phyloP scores from a whole-genome alignment of 1,140 invertebrate genomes.

The Aphaenogaster rudis region DNA sequence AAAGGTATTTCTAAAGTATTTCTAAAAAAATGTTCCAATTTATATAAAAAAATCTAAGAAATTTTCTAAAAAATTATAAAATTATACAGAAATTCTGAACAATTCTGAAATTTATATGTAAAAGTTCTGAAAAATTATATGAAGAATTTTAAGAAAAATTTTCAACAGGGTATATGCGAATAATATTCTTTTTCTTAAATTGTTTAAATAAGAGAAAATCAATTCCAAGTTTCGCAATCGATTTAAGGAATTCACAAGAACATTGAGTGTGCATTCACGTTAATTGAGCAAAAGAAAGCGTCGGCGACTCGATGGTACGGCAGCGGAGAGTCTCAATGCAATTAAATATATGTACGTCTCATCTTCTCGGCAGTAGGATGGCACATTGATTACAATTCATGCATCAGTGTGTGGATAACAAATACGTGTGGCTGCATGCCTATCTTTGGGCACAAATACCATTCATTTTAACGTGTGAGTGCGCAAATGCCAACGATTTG shows the following conservation, averaged over 20 bases:
- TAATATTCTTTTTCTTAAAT: not conserved
- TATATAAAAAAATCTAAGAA: no score
- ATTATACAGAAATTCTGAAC: no score
- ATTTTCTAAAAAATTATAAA: no score
- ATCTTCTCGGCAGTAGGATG: constrained; percentile 27
- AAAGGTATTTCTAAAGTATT: no score
- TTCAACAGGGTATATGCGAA: not conserved
- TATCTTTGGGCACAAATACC: constrained; percentile 16
- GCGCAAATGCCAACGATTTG: constrained; percentile 16
- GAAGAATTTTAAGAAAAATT: no score
- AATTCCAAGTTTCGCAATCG: not conserved
- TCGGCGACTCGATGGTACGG: not conserved
- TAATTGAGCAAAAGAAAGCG: constrained; percentile 48
- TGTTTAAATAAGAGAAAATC: not conserved
- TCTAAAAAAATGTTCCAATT: no score
- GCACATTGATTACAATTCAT: constrained; percentile 19
- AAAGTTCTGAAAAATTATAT: no score
- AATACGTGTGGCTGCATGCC: constrained; percentile 7
- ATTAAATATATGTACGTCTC: constrained; percentile 13
- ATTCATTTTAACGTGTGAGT: constrained; percentile 51
- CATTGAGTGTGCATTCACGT: not conserved
- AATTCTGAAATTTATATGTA: no score
- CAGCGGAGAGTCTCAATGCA: constrained; percentile 12
- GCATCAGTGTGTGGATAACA: constrained; percentile 18
- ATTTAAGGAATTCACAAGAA: not conserved